Evolutionary conservation across 2,797 vertebrate species (phyloP).

Genomic region (Erethizon dorsatum): DNA sequence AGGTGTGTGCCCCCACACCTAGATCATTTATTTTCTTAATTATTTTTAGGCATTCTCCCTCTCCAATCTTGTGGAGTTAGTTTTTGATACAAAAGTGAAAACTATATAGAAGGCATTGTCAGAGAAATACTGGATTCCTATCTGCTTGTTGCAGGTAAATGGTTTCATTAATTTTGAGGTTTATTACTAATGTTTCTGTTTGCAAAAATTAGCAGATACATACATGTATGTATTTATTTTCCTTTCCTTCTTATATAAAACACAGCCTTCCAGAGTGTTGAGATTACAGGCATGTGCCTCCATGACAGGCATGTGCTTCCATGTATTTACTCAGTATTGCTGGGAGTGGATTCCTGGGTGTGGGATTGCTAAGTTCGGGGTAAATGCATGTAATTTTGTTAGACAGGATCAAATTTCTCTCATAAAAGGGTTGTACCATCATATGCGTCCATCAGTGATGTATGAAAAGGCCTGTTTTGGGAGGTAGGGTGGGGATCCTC

Average conservation of each 20-base stretch:
- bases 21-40: slow-evolving; percentile 40
- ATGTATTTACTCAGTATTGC: background rate
- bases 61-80: background rate
- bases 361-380: background rate
- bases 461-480: background rate
- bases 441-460: background rate
- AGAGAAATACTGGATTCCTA: background rate
- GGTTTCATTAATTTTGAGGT: background rate
- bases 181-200: background rate
- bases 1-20: background rate
- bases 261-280: background rate
- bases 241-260: slow-evolving; percentile 1
- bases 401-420: background rate
- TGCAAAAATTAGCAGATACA: background rate
- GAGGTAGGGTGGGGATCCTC: background rate
- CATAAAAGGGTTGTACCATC: background rate
- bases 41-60: background rate
- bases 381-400: background rate
- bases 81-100: slow-evolving; percentile 32
- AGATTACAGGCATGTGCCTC: background rate
- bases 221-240: background rate
- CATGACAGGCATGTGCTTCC: background rate
- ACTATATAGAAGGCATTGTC: background rate
- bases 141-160: rapidly evolving
- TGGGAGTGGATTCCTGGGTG: background rate